Evolutionary conservation across 2,888 invertebrate genomes (phyloP), one percentile per base, ranked within the genome.

Genomic region (Lochmaea crataegi): DNA sequence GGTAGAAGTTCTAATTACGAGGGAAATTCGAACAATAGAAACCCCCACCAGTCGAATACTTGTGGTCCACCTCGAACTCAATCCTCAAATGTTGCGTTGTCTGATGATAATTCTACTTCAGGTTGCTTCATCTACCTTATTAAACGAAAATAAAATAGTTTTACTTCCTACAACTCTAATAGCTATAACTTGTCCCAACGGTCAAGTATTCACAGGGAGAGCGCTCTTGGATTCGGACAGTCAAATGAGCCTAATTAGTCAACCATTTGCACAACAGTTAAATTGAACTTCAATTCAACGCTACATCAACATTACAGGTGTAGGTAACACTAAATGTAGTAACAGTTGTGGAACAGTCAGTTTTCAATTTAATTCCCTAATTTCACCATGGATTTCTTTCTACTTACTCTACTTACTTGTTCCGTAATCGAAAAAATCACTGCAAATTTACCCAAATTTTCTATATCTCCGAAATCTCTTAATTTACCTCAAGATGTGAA

Each of bases 21-120:
- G 51, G 51, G 9, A 51, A 51, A 51, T 51, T 51, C 51, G 14
- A 51, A 5, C 51, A 51, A n/a, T 51, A 51, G 51, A 10, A 51
- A 10, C 12, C n/a, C n/a, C n/a, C n/a, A n/a, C n/a, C 51, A 1
- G 12, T 14, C 11, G 1, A 10, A 51, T 10, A 51, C 51, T 51
- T 2, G 22, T 22, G 22, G 22, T 22, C 22, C 22, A 22, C 22
- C 53, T 14, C 16, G 4, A 16, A 16, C 53, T 53, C 1, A 90
- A 90, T 48, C 45, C 45, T 48, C 45, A 48, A 48, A 48, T 48
- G 45, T 48, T 48, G 11, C 14, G 14, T 48, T 48, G 45, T 48
- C 45, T 14, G 11, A 48, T 14, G 14, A 48, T 48, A 14, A 48
- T 14, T 48, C 45, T 12, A 22, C 7, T 56, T 4, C 56, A 18